These are phyloP conservation scores for Porites divaricata DNA, from an alignment of 92 coral and sea anemone species.

Conservation along the genomic window DNA sequence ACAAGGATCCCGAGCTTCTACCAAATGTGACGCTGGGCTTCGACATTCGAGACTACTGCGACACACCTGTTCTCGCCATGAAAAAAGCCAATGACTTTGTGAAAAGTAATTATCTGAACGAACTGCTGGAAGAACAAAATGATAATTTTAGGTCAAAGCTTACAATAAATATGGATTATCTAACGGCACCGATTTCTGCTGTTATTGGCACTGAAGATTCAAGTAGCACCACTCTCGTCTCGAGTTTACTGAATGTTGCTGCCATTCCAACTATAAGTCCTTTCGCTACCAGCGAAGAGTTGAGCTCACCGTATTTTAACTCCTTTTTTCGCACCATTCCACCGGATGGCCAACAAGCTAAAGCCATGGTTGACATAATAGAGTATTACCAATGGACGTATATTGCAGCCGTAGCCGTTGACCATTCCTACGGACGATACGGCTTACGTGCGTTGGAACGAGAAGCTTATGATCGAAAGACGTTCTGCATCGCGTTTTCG, in stretches of 20 bases:
- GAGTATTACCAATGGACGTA: constrained; percentile 79
- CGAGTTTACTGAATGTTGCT: constrained; percentile 78
- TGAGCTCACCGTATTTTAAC: constrained; percentile 73
- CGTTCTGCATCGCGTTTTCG: constrained; percentile 83
- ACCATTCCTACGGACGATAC: constrained; percentile 83
- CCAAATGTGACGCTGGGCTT: constrained; percentile 66
- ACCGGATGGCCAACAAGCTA: constrained; percentile 87
- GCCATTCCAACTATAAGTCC: constrained; percentile 76
- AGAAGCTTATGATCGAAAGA: constrained; percentile 77
- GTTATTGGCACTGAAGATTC: constrained; percentile 84
- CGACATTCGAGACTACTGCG: constrained; percentile 82
- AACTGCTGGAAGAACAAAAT: constrained; percentile 19
- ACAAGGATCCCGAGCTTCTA: constrained; percentile 57
- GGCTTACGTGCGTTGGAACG: constrained; percentile 83
- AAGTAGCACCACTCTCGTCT: constrained; percentile 68
- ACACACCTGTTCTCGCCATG: constrained; percentile 76
- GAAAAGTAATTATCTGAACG: constrained; percentile 57
- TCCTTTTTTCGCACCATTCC: constrained; percentile 84
- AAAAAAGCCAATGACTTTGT: constrained; percentile 65
- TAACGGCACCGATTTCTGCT: constrained; percentile 71
- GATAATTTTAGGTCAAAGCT: not conserved
- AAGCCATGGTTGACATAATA: constrained; percentile 83
- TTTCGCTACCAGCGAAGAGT: constrained; percentile 84
- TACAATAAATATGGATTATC: constrained; percentile 6
- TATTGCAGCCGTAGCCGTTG: constrained; percentile 81